These are phyloP conservation scores for Sialia sialis DNA, from an alignment of 2,113 vertebrate species.

Conservation along the genomic window DNA sequence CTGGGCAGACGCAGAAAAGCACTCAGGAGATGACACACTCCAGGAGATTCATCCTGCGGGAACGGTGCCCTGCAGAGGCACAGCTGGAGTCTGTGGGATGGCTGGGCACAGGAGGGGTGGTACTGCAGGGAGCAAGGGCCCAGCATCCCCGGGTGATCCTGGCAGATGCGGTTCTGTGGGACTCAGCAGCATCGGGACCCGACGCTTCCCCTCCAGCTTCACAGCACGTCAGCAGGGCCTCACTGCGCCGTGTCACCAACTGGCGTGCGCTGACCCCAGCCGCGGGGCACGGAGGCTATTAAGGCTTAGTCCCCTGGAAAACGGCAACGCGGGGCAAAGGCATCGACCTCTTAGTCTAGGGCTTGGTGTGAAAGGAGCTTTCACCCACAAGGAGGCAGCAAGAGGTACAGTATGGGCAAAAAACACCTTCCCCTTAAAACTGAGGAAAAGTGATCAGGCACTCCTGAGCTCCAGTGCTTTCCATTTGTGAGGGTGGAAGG, in stretches of 20 bases:
- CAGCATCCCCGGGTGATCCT: neutral
- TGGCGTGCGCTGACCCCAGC: constrained; percentile 37
- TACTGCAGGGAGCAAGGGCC: neutral
- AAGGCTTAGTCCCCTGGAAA: constrained; percentile 70
- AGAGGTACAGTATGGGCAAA: constrained; percentile 54
- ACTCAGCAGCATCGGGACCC: neutral
- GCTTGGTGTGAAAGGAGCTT: constrained; percentile 49
- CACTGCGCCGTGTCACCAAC: neutral
- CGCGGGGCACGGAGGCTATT: constrained; percentile 27
- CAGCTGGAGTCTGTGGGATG: neutral
- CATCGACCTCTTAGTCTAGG: constrained; percentile 21
- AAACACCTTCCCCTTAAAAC: constrained; percentile 66
- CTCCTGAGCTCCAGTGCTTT: constrained; percentile 49
- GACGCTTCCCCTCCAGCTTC: neutral
- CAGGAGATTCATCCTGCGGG: constrained; percentile 40
- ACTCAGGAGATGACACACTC: neutral
- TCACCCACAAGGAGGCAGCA: constrained; percentile 49
- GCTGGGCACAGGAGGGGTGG: no score
- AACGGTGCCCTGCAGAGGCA: neutral
- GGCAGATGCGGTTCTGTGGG: neutral
- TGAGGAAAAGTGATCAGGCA: constrained; percentile 47
- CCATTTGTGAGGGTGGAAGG: neutral
- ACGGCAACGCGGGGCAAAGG: constrained; percentile 26
- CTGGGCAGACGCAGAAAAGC: constrained; percentile 45
- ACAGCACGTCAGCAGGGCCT: neutral